Evolutionary conservation across 2,113 vertebrate genomes (phyloP), one percentile per base, ranked within the genome.

Genomic region (Clarias gariepinus): DNA sequence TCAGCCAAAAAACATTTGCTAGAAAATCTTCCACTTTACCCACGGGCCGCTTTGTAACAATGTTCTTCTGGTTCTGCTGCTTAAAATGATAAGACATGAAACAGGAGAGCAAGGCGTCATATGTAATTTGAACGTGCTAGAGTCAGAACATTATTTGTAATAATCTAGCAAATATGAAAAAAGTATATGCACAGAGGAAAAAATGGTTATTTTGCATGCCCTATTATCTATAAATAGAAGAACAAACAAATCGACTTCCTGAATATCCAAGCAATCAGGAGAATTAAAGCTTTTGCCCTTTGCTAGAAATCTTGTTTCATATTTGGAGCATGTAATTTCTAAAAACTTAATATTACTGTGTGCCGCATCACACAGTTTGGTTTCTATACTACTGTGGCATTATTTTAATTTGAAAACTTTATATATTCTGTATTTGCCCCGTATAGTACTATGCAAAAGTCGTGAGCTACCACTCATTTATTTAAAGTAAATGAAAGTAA

Each of bases 1-100:
- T 28, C 30, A 9, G 64, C 63, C 57, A 81, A 61, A 66, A 76
- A 25, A 74, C 19, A 58, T 81, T 66, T 74, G 16, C 55, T 82
- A 28, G 81, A 80, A 81, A 86, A 81, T 89, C 80, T 57, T 23
- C 47, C 13, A 33, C n/a, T 84, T 52, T 2, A 83, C 25, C 18
- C 28, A 47, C 63, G 25, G 19, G 18, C 16, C 85, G 69, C 47
- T 80, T 64, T 63, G 28, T 53, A 71, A 83, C 19, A 73, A 74
- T 16, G 21, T 60, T 30, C 18, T 57, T 76, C 23, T 23, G 15
- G 25, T 66, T 28, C 52, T 73, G 60, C 57, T 63, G 3, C 41
- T 63, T 63, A 63, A 33, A 82, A 52, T n/a, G 19, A 52, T 6
- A 41, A 69, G n/a, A 68, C 4, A 60, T 58, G 53, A 58, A 79